A percentile compares a stretch with the other conserved stretches of the same genome.
These are phyloP conservation scores for Saguinus midas DNA, from an alignment of 2,113 vertebrate species.

Conservation along the genomic window DNA sequence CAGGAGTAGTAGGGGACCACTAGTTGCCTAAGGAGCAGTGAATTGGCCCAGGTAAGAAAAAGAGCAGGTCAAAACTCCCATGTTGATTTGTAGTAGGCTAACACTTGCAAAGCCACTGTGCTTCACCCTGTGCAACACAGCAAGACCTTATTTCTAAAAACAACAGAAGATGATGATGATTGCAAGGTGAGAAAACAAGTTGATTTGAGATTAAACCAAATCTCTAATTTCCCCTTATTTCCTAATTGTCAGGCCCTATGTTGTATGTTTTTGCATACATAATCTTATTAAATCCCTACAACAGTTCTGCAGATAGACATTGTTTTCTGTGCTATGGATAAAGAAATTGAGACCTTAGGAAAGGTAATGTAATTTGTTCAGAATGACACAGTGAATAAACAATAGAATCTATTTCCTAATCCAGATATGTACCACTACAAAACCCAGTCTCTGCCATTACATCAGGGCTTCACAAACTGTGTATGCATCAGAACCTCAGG, in stretches of 20 bases:
- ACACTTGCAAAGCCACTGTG: background rate
- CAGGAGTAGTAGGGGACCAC: background rate
- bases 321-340: background rate
- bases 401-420: background rate
- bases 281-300: background rate
- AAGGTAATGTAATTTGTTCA: background rate
- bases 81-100: background rate
- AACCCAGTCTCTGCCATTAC: background rate
- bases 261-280: background rate
- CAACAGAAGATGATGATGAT: background rate
- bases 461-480: background rate
- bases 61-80: background rate
- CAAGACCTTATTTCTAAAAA: background rate
- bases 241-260: background rate
- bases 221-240: background rate
- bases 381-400: background rate
- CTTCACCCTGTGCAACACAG: background rate
- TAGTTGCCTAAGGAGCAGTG: background rate
- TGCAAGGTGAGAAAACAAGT: background rate
- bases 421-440: background rate
- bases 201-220: background rate
- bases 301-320: background rate
- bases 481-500: background rate
- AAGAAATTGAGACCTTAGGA: background rate
- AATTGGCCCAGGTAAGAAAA: background rate